Conservation (phyloP, 2,888 invertebrate species). For the Athalia cordata region DNA sequence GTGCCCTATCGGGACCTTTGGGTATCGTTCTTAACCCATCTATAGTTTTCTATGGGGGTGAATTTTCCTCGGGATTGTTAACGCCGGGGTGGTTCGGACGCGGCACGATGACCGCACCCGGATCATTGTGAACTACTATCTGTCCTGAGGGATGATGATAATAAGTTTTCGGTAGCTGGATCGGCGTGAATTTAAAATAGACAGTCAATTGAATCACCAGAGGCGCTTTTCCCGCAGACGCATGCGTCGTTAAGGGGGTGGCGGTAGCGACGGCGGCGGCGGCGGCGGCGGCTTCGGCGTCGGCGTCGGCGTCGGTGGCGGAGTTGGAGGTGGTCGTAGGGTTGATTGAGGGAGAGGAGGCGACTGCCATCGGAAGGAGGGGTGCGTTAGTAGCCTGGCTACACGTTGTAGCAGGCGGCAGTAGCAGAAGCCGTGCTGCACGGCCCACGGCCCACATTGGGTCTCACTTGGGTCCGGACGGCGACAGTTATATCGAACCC, state of each 20-base stretch:
- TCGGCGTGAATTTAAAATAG: constrained; percentile 33
- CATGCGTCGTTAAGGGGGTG: constrained; percentile 41
- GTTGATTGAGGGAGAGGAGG: constrained; percentile 43
- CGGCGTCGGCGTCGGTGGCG: constrained; percentile 45
- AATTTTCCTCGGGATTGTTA: not conserved
- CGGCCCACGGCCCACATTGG: constrained; percentile 62
- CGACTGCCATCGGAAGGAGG: constrained; percentile 31
- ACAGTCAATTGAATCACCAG: constrained; percentile 44
- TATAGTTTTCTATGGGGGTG: not conserved
- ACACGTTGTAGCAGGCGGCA: constrained; percentile 71
- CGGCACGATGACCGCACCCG: constrained; percentile 3
- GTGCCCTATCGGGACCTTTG: not conserved
- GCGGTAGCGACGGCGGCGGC: constrained; percentile 22
- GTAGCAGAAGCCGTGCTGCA: constrained; percentile 70
- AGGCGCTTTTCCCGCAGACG: constrained; percentile 30
- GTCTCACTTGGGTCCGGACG: constrained; percentile 42
- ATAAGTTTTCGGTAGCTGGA: constrained; percentile 8
- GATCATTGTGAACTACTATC: not conserved
- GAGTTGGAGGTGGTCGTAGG: constrained; percentile 45
- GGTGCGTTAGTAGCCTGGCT: constrained; percentile 67
- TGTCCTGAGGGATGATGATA: not conserved
- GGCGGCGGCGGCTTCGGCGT: constrained; percentile 22
- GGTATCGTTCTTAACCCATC: not conserved
- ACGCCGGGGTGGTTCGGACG: not conserved
- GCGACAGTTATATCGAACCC: constrained; percentile 1